Conservation (phyloP, 2,888 invertebrate genomes). For the Oxycera nigricornis region DNA sequence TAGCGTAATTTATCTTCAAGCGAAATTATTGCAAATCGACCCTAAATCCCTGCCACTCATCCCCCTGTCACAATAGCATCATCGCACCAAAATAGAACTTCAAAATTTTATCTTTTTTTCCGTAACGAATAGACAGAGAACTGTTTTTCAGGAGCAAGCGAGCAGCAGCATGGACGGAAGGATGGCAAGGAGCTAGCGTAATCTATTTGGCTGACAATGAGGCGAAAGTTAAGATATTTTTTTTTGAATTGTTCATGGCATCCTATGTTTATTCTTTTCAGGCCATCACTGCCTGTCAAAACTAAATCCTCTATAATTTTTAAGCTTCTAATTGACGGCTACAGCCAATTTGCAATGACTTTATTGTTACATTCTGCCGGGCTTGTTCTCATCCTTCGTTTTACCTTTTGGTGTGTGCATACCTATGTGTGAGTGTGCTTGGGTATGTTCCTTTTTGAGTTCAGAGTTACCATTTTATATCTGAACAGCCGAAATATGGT, state of each 20-base stretch:
- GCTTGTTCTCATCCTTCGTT: not conserved
- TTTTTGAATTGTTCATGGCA: slow-evolving; percentile 13
- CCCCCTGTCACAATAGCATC: slow-evolving; percentile 17
- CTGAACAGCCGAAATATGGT: too few relatives aligned
- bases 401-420: not conserved
- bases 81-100: not conserved
- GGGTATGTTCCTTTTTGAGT: too few relatives aligned
- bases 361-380: not conserved
- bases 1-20: slow-evolving; percentile 44
- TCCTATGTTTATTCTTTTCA: not conserved
- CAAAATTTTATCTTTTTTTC: not conserved
- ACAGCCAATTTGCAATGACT: slow-evolving; percentile 28
- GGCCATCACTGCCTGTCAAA: slow-evolving; percentile 19
- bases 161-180: not conserved
- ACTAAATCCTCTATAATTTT: slow-evolving; percentile 38
- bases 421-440: too few relatives aligned
- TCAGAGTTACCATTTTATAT: too few relatives aligned
- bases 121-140: not conserved
- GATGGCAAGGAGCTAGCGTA: not conserved
- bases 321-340: slow-evolving; percentile 33
- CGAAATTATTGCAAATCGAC: slow-evolving; percentile 45
- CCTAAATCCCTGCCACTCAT: slow-evolving; percentile 40
- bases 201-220: slow-evolving; percentile 10
- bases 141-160: not conserved
- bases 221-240: not conserved